A percentile compares a stretch with the other conserved stretches of the same genome.
Conservation (phyloP, 1,140 invertebrate genomes). For the Pentalonia nigronervosa region DNA sequence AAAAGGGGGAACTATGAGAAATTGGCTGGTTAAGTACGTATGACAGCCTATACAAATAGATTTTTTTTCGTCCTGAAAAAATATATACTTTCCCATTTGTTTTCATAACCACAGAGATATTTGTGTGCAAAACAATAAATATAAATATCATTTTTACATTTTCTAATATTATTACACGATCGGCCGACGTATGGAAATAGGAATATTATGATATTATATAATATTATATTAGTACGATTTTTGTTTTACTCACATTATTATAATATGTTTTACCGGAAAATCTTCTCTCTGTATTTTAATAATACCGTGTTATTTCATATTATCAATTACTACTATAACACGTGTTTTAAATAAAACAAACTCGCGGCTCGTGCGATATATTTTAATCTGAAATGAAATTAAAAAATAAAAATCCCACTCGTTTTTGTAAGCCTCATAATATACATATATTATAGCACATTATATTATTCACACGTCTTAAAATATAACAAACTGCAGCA, state of each 20-base stretch:
- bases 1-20: slow-evolving; percentile 54
- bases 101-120: not conserved
- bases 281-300: not conserved
- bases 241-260: too few species aligned
- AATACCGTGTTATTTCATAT: not conserved
- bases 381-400: not conserved
- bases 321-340: not conserved
- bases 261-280: not conserved
- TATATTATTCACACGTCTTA: not conserved
- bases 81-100: not conserved
- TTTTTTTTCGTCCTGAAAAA: slow-evolving; percentile 14
- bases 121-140: not conserved
- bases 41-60: slow-evolving; percentile 48
- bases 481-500: not conserved
- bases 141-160: not conserved
- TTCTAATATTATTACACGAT: too few species aligned
- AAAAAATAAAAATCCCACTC: not conserved
- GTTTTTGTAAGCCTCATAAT: not conserved
- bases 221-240: too few species aligned
- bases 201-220: too few species aligned
- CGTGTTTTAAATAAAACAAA: not conserved
- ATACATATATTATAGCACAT: not conserved
- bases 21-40: slow-evolving; percentile 54
- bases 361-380: not conserved
- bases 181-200: not conserved